Conservation (phyloP, 2,888 invertebrate genomes). For the Crossocerus cetratus region DNA sequence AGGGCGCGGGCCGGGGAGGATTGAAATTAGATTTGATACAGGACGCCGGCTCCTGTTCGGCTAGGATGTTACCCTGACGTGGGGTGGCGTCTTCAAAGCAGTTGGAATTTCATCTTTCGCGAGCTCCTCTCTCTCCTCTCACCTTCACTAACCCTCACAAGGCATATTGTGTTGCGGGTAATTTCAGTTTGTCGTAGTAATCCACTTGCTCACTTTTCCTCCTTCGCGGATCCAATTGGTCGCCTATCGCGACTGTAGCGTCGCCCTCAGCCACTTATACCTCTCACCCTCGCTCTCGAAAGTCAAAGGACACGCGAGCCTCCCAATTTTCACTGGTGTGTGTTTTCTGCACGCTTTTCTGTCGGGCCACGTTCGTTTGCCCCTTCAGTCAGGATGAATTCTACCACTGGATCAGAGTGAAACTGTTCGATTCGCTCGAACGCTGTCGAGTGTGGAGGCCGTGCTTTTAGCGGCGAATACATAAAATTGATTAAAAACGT, state of each 20-base stretch:
- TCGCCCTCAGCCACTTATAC: background rate
- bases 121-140: constrained; percentile 32
- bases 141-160: constrained; percentile 36
- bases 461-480: constrained; percentile 7
- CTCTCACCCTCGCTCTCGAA: background rate
- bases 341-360: too few relatives aligned
- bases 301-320: background rate
- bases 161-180: constrained; percentile 41
- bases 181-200: constrained; percentile 42
- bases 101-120: constrained; percentile 45
- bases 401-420: background rate
- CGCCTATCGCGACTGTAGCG: background rate
- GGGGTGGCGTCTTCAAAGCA: constrained; percentile 43
- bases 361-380: background rate
- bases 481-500: constrained; percentile 45
- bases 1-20: constrained; percentile 34
- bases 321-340: background rate
- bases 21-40: constrained; percentile 53
- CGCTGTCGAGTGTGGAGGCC: background rate
- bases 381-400: background rate
- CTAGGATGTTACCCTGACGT: constrained; percentile 17
- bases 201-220: constrained; percentile 23
- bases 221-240: constrained; percentile 5
- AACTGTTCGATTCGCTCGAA: background rate
- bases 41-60: constrained; percentile 15